Evolutionary conservation across 2,797 vertebrate species (phyloP).

Genomic region (Emys orbicularis): DNA sequence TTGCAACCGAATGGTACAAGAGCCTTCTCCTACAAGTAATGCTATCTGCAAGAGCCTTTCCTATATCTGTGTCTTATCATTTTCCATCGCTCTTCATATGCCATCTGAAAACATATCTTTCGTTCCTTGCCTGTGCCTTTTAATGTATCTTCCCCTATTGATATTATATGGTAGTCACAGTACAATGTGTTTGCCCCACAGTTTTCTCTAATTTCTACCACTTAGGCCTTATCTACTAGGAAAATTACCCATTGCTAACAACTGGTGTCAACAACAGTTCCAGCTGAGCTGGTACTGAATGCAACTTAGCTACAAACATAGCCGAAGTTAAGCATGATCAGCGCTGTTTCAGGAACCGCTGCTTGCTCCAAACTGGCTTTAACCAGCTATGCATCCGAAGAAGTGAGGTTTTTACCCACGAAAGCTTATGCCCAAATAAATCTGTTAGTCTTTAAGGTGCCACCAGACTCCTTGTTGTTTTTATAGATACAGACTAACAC

Average conservation of each 20-base stretch:
- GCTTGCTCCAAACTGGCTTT: neutral
- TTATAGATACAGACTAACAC: no score
- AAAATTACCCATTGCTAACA: conserved; percentile 42
- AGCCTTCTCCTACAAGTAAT: neutral
- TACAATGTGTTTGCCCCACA: no score
- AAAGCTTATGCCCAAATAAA: no score
- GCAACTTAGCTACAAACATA: neutral
- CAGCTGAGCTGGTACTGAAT: conserved; percentile 5
- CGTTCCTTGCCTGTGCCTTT: neutral
- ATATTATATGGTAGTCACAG: neutral
- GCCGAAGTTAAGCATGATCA: neutral
- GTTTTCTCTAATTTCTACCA: neutral
- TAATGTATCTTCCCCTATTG: neutral
- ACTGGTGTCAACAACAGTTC: neutral
- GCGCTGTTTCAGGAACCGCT: neutral
- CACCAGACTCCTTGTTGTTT: no score
- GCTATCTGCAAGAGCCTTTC: neutral
- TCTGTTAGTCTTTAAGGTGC: no score
- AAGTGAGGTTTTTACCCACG: no score
- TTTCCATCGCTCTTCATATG: neutral
- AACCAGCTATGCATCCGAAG: neutral
- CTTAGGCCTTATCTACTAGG: neutral
- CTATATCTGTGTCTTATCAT: neutral
- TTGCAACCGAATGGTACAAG: neutral
- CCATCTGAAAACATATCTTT: neutral